phyloP scores from a whole-genome alignment of 2,888 invertebrate species.

The Dendrolimus pini region DNA sequence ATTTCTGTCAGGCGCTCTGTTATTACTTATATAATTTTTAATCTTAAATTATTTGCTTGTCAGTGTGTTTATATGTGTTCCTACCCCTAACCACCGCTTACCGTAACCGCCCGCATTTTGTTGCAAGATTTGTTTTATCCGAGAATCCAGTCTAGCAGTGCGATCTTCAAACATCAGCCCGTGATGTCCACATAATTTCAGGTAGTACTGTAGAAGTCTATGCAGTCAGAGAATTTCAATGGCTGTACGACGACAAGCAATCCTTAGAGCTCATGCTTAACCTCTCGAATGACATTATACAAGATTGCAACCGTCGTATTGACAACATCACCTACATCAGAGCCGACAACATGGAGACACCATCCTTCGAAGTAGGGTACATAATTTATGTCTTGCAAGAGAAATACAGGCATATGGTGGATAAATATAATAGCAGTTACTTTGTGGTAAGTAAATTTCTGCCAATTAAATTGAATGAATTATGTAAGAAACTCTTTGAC shows the following conservation, averaged over 20 bases:
- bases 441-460: conserved; percentile 2
- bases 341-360: conserved; percentile 6
- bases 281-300: background rate
- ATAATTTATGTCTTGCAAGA: conserved; percentile 21
- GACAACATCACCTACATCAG: background rate
- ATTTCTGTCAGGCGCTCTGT: too few relatives aligned
- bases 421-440: conserved; percentile 21
- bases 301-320: background rate
- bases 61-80: too few relatives aligned
- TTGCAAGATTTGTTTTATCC: too few relatives aligned
- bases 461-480: too few relatives aligned
- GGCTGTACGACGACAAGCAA: background rate
- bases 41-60: too few relatives aligned
- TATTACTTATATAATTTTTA: too few relatives aligned
- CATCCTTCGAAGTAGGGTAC: conserved; percentile 16
- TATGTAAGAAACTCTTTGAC: too few relatives aligned
- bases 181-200: too few relatives aligned
- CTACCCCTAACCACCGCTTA: too few relatives aligned
- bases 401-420: conserved; percentile 36
- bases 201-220: background rate
- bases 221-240: background rate
- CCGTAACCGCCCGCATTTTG: too few relatives aligned
- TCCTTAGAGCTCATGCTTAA: background rate
- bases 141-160: too few relatives aligned
- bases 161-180: too few relatives aligned